Conservation (phyloP, 2,113 vertebrate species). For the Bucco capensis region DNA sequence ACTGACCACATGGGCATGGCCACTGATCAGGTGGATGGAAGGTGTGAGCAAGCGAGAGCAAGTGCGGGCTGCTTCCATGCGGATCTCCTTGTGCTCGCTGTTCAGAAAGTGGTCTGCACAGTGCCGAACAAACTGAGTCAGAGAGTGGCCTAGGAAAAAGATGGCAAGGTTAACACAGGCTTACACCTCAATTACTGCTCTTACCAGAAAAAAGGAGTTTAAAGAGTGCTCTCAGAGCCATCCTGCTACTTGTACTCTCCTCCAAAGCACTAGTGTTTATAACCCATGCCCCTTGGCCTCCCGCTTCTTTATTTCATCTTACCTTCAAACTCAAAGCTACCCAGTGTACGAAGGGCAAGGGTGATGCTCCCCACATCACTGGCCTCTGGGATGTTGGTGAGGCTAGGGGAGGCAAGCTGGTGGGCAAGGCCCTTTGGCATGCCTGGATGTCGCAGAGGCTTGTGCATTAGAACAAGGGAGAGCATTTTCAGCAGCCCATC, state of each 20-base stretch:
- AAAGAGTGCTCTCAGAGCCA: neutral
- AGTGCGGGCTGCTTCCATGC: constrained; percentile 95
- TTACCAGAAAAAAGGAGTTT: neutral
- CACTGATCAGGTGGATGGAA: constrained; percentile 92
- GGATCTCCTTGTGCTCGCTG: constrained; percentile 97
- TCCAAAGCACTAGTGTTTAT: neutral
- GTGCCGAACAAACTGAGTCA: constrained; percentile 98
- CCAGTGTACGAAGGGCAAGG: constrained; percentile 91
- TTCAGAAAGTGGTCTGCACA: constrained; percentile 97
- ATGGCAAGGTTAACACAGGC: neutral
- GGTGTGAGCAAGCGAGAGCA: constrained; percentile 94
- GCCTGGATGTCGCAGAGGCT: constrained; percentile 93
- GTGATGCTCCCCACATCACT: constrained; percentile 97
- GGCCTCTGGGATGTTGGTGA: constrained; percentile 93
- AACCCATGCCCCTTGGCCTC: fast-evolving
- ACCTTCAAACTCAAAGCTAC: constrained; percentile 99
- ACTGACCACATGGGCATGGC: constrained; percentile 92
- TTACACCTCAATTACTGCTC: neutral
- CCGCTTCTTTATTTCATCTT: neutral
- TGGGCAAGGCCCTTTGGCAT: constrained; percentile 97
- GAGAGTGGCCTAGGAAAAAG: constrained; percentile 84
- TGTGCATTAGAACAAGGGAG: constrained; percentile 97
- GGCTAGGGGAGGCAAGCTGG: constrained; percentile 93
- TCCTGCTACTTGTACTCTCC: neutral
- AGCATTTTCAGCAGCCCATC: constrained; percentile 98